phyloP scores from a whole-genome alignment of 23 tunicate species.

The Botrylloides violaceus region DNA sequence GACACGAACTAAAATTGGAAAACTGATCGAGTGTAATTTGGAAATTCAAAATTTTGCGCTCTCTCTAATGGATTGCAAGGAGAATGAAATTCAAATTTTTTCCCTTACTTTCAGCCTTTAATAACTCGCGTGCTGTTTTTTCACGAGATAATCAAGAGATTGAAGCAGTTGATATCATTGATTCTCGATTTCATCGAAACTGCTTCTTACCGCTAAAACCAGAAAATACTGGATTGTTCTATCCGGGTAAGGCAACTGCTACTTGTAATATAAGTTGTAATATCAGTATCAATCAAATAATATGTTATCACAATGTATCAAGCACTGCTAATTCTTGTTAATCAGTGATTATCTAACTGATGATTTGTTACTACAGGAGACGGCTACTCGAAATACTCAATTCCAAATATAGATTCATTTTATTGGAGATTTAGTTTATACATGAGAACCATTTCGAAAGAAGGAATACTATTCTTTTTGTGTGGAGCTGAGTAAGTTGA shows the following conservation, averaged over 20 bases:
- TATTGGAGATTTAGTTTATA: constrained; percentile 63
- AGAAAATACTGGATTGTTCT: constrained; percentile 30
- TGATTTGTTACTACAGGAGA: constrained; percentile 23
- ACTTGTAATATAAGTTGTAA: too few relatives aligned
- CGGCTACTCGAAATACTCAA: constrained; percentile 64
- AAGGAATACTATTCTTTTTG: constrained; percentile 67
- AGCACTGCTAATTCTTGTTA: too few relatives aligned
- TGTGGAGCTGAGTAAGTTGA: constrained; percentile 50
- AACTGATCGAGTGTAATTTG: too few relatives aligned
- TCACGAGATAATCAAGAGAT: too few relatives aligned
- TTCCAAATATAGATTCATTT: constrained; percentile 39
- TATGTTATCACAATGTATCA: too few relatives aligned
- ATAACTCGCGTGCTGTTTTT: too few relatives aligned
- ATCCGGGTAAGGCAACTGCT: constrained; percentile 19
- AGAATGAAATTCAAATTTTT: too few relatives aligned
- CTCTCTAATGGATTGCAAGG: too few relatives aligned
- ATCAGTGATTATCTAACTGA: background rate
- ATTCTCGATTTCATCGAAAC: constrained; percentile 16
- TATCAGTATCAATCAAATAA: too few relatives aligned
- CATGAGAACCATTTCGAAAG: constrained; percentile 33
- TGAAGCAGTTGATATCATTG: constrained; percentile 5
- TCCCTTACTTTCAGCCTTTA: too few relatives aligned
- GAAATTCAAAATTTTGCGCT: too few relatives aligned
- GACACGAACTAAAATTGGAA: too few relatives aligned
- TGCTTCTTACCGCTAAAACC: constrained; percentile 47